Evolutionary conservation across 1,140 invertebrate species (phyloP).

Genomic region (Yoshiicerus persimilis): DNA sequence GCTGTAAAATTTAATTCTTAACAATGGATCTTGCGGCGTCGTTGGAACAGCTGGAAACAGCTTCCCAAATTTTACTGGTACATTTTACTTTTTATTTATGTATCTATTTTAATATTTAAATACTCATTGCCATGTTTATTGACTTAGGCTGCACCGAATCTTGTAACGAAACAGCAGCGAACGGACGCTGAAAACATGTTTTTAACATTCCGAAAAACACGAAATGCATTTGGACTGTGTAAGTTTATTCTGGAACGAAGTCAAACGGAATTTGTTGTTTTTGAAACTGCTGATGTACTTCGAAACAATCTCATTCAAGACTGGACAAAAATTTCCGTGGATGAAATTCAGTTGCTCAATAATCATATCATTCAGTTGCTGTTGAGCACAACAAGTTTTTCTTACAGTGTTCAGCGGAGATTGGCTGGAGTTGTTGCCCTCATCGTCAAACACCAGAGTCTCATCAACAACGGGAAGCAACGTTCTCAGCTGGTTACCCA

Average conservation of each 20-base stretch:
- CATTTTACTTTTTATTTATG: neutral
- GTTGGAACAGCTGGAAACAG: conserved; percentile 62
- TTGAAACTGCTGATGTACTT: conserved; percentile 81
- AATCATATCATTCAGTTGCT: conserved; percentile 32
- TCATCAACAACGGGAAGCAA: conserved; percentile 40
- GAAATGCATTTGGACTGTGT: conserved; percentile 78
- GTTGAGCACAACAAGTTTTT: neutral
- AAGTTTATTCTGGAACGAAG: conserved; percentile 74
- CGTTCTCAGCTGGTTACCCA: conserved; percentile 36
- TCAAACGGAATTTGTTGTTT: conserved; percentile 77
- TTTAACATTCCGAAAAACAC: conserved; percentile 76
- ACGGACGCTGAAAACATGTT: conserved; percentile 77
- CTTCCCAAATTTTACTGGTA: conserved; percentile 70
- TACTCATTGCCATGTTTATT: neutral
- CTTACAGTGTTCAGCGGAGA: conserved; percentile 39
- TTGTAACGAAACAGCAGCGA: conserved; percentile 74
- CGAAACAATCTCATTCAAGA: conserved; percentile 80
- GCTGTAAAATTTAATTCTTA: too few relatives aligned
- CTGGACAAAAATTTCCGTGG: conserved; percentile 60
- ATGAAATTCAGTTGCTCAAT: conserved; percentile 38
- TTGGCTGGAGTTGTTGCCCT: conserved; percentile 40
- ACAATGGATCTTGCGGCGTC: conserved; percentile 37
- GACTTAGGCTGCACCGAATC: conserved; percentile 77
- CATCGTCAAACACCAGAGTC: conserved; percentile 46
- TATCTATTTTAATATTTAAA: neutral